These are phyloP conservation scores for Spheniscus mendiculus DNA, from an alignment of 2,113 vertebrate genomes.

Conservation along the genomic window DNA sequence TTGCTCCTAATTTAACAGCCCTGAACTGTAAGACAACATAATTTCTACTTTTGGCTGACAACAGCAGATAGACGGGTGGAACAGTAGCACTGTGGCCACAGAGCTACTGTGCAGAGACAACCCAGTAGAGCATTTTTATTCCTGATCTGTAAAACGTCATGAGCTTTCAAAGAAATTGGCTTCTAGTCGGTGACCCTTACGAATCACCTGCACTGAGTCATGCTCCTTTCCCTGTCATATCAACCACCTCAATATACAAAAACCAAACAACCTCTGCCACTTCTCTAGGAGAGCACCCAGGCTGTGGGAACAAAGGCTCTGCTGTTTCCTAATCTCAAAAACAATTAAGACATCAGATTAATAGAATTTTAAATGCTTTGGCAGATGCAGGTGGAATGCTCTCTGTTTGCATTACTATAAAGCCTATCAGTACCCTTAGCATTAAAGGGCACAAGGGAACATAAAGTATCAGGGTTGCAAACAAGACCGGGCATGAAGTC, in stretches of 20 bases:
- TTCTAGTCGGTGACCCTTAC: neutral
- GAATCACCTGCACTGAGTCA: conserved; percentile 54
- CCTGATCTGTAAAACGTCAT: neutral
- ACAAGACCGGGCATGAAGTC: neutral
- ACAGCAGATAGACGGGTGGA: neutral
- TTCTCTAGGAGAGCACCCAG: conserved; percentile 26
- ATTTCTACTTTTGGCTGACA: neutral
- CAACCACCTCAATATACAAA: conserved; percentile 48
- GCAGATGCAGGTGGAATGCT: conserved; percentile 35
- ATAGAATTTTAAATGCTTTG: conserved; percentile 73
- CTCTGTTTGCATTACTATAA: conserved; percentile 69
- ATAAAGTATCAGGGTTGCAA: neutral
- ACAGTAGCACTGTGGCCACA: neutral
- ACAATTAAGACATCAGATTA: conserved; percentile 71
- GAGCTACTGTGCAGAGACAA: neutral
- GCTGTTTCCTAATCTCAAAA: conserved; percentile 65
- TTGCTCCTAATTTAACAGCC: neutral
- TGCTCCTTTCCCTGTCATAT: conserved; percentile 23
- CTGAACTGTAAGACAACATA: conserved; percentile 14
- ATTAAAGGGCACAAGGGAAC: conserved; percentile 65
- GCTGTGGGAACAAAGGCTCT: conserved; percentile 49
- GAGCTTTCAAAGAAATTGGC: neutral
- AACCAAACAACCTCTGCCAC: conserved; percentile 32
- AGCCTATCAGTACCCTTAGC: conserved; percentile 42
- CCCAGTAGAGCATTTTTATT: neutral